Percentiles rank a stretch among this genome's conserved stretches.
Evolutionary conservation across 2,113 vertebrate genomes (phyloP).

Genomic region (Pseudopipra pipra): DNA sequence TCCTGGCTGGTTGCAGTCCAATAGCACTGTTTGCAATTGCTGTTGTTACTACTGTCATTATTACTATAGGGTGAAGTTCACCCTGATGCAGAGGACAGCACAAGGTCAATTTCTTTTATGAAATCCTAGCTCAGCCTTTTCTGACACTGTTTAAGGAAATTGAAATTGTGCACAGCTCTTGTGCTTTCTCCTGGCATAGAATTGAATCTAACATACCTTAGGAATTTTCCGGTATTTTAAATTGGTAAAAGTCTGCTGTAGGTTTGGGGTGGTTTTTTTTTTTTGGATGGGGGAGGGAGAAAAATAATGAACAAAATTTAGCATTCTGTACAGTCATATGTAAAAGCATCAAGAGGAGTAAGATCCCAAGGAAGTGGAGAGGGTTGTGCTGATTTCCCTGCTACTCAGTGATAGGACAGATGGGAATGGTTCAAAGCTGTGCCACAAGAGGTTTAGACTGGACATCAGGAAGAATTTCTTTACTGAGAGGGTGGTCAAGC

Average conservation of each 20-base stretch:
- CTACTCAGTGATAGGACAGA: rapidly evolving
- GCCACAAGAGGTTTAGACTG: not conserved
- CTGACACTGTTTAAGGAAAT: not conserved
- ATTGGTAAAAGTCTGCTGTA: not conserved
- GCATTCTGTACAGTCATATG: not conserved
- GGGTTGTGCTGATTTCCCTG: not conserved
- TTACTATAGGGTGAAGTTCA: not conserved
- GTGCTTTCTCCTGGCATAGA: not conserved
- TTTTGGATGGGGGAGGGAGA: not conserved
- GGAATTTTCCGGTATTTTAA: not conserved
- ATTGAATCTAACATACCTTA: not conserved
- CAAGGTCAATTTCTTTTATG: constrained; percentile 13
- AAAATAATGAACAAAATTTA: not conserved
- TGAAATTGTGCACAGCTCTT: not conserved
- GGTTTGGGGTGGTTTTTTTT: too few species aligned
- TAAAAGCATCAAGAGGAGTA: not conserved
- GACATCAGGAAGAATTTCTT: not conserved
- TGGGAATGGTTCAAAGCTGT: not conserved
- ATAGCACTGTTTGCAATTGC: not conserved
- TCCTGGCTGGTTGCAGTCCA: not conserved
- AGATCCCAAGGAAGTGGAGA: not conserved
- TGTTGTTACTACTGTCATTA: not conserved
- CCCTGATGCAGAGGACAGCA: not conserved
- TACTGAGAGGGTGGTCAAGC: not conserved
- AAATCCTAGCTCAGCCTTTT: not conserved